These are phyloP conservation scores for Platichthys flesus DNA, from an alignment of 2,113 vertebrate species.

Conservation along the genomic window DNA sequence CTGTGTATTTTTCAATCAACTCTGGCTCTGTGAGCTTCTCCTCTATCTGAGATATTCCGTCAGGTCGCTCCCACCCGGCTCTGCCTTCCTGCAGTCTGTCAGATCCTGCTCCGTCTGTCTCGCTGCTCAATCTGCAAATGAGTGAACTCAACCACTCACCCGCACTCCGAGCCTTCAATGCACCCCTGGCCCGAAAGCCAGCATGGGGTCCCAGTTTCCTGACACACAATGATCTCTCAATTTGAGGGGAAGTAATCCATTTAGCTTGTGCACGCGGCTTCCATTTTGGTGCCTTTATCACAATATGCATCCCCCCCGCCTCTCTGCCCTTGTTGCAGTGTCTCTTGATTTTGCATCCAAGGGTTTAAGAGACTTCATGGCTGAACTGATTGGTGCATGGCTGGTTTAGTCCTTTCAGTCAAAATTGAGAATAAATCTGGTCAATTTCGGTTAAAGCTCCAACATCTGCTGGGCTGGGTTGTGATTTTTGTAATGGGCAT, in stretches of 20 bases:
- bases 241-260: slow-evolving; percentile 77
- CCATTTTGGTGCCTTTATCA: slow-evolving; percentile 58
- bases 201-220: slow-evolving; percentile 67
- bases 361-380: slow-evolving; percentile 44
- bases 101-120: slow-evolving; percentile 60
- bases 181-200: slow-evolving; percentile 47
- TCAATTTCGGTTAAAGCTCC: slow-evolving; percentile 41
- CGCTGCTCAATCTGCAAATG: slow-evolving; percentile 57
- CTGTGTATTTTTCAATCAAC: slow-evolving; percentile 70
- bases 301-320: not conserved
- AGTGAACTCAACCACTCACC: slow-evolving; percentile 49
- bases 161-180: slow-evolving; percentile 41
- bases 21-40: slow-evolving; percentile 39
- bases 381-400: slow-evolving; percentile 56
- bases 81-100: slow-evolving; percentile 49
- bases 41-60: slow-evolving; percentile 54
- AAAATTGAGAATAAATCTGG: slow-evolving; percentile 37
- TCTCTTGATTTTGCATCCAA: slow-evolving; percentile 43
- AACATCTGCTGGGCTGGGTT: slow-evolving; percentile 44
- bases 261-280: slow-evolving; percentile 65
- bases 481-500: slow-evolving; percentile 27
- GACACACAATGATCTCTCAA: slow-evolving; percentile 77
- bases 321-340: not conserved
- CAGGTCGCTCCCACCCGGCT: slow-evolving; percentile 43
- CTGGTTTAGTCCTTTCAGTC: slow-evolving; percentile 57